phyloP scores from a whole-genome alignment of 2,113 vertebrate species.

The Entelurus aequoreus region DNA sequence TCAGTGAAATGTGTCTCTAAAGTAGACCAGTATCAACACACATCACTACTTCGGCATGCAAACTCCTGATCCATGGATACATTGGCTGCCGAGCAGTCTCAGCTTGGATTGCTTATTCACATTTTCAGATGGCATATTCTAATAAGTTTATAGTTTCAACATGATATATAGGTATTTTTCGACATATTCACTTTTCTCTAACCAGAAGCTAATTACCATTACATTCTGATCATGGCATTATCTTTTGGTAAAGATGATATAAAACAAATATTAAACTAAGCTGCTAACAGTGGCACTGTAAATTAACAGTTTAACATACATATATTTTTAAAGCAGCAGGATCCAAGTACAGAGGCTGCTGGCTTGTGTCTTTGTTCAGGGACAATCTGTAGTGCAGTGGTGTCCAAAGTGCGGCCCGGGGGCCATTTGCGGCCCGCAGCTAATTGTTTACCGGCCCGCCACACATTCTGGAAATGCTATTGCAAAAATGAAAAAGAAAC shows the following conservation, averaged over 20 bases:
- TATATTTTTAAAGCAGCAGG: too few relatives aligned
- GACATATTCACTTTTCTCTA: constrained; percentile 19
- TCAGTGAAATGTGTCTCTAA: constrained; percentile 35
- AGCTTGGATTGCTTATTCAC: constrained; percentile 6
- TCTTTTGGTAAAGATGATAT: constrained; percentile 17
- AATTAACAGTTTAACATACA: too few relatives aligned
- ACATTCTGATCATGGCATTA: constrained; percentile 24
- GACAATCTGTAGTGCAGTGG: too few relatives aligned
- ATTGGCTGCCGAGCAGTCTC: constrained; percentile 20
- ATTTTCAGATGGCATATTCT: constrained; percentile 1
- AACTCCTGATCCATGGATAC: constrained; percentile 10
- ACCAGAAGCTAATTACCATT: constrained; percentile 3
- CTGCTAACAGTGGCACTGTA: too few relatives aligned
- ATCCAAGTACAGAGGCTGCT: too few relatives aligned
- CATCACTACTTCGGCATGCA: constrained; percentile 33
- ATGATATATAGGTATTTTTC: constrained; percentile 21
- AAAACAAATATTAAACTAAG: too few relatives aligned
- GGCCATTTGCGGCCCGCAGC: too few relatives aligned
- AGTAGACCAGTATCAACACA: constrained; percentile 13
- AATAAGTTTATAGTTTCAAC: constrained; percentile 23
- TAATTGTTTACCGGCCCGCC: too few relatives aligned
- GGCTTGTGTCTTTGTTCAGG: too few relatives aligned
- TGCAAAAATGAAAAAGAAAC: too few relatives aligned
- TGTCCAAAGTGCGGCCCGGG: too few relatives aligned
- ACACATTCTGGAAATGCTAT: too few relatives aligned